A percentile compares a stretch with the other conserved stretches of the same genome.
These are phyloP conservation scores for Gallinago paraguaiae DNA, from an alignment of 2,113 vertebrate genomes.

Conservation along the genomic window DNA sequence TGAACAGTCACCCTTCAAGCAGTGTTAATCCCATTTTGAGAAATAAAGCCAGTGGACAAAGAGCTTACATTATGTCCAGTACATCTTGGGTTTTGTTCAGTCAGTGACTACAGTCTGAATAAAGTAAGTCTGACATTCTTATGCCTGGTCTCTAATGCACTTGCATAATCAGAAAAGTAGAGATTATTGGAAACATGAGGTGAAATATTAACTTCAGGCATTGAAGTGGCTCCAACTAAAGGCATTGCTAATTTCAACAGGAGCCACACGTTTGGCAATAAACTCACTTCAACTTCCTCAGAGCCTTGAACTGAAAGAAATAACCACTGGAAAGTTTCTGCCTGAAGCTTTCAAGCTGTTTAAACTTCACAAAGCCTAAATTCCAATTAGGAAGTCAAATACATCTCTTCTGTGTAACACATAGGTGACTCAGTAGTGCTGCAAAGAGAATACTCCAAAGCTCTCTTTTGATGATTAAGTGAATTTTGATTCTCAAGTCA, in stretches of 20 bases:
- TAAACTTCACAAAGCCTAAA: constrained; percentile 5
- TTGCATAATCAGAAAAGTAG: constrained; percentile 47
- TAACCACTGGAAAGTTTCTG: constrained; percentile 18
- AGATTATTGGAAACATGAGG: constrained; percentile 38
- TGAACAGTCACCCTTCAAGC: background rate
- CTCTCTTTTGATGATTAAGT: background rate
- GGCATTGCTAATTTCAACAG: background rate
- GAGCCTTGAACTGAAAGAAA: background rate
- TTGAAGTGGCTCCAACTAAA: constrained; percentile 8
- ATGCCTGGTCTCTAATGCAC: background rate
- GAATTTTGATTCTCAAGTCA: background rate
- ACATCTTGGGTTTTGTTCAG: background rate
- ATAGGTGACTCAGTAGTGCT: background rate
- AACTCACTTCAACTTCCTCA: background rate
- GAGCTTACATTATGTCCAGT: background rate
- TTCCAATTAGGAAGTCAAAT: constrained; percentile 18
- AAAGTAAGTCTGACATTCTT: background rate
- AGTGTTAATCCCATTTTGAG: background rate
- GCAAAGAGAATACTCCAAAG: background rate
- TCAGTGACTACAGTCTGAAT: background rate
- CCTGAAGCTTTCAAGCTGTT: constrained; percentile 27
- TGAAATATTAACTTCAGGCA: constrained; percentile 35
- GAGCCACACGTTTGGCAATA: constrained; percentile 8
- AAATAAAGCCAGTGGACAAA: background rate
- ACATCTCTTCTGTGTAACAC: background rate